Base-by-base conservation (phyloP, 2,113 vertebrate genomes). In the Cyanoramphus novaezelandiae region DNA sequence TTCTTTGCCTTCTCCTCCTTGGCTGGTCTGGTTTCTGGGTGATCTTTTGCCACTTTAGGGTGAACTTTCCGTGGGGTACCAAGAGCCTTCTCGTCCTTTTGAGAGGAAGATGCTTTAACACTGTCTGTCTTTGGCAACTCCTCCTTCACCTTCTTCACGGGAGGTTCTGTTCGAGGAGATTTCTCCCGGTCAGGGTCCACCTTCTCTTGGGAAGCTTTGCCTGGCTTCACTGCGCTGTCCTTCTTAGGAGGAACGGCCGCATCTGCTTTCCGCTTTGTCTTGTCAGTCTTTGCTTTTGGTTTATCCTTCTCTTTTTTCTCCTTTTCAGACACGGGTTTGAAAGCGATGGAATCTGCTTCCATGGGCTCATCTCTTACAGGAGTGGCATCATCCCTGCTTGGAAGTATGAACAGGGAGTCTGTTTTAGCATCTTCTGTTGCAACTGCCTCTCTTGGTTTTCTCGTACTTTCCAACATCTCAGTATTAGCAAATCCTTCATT, bases 301-400 rank as follows among this genome's bases (percentile, higher is more conserved):
- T 98, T 98, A 29, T 98, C 98, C 57, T 98, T 98, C 65, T 98
- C 98, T 52, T 98, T 98, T 90, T 97, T 99, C 60, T 98, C 98
- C 92, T 99, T 98, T 76, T 99, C 98, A 20, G 98, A 98, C 53
- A 98, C 49, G 1, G 97, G 96, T 76, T 98, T 98, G 49, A 98
- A 98, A 39, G 98, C 85, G 53, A 98, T 96, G 2, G 98, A 97
- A n/a, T 98, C 92, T 2, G 98, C 98, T 44, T 99, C 99, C 99
- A 99, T 99, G 2, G 99, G 99, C 62, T 99, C 99, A 17, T 99
- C 99, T 95, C 99, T 98, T 83, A 99, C 99, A 1, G 99, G 99
- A 4, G 99, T 99, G 37, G 99, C 99, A 93, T 99, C 98, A 24
- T 99, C 99, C 90, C 99, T 97, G 94, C 97, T 97, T 3, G 98